Evolutionary conservation across 2,888 invertebrate species (phyloP).

Genomic region (Liodrosophila aerea): DNA sequence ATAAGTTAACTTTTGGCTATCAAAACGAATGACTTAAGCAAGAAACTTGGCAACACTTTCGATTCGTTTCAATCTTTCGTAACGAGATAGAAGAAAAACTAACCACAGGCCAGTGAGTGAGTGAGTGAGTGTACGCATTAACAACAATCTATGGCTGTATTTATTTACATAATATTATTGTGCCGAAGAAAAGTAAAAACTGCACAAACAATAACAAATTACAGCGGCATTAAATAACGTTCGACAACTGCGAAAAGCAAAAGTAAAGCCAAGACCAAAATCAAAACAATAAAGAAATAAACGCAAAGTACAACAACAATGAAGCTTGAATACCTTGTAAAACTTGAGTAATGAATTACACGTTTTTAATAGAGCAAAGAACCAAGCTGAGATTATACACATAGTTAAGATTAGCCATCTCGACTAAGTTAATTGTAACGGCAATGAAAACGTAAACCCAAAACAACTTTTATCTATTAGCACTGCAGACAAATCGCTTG

Average conservation of each 20-base stretch:
- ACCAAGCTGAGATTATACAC: slow-evolving; percentile 5
- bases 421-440: no score
- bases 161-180: slow-evolving; percentile 47
- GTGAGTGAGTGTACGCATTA: slow-evolving; percentile 39
- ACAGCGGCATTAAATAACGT: slow-evolving; percentile 5
- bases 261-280: slow-evolving; percentile 26
- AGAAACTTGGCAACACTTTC: slow-evolving; percentile 43
- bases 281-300: slow-evolving; percentile 15
- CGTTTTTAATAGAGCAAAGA: neutral
- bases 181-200: slow-evolving; percentile 20
- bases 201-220: slow-evolving; percentile 21
- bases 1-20: slow-evolving; percentile 1
- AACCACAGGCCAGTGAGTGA: no score
- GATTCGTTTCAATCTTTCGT: slow-evolving; percentile 18
- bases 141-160: slow-evolving; percentile 36
- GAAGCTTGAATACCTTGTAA: slow-evolving; percentile 17
- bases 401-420: no score
- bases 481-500: no score
- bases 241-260: slow-evolving; percentile 17
- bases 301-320: neutral
- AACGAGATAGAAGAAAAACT: slow-evolving; percentile 12
- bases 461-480: no score
- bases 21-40: slow-evolving; percentile 45
- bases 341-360: neutral
- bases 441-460: no score